Evolutionary conservation across 2,888 invertebrate species (phyloP), one percentile per base, ranked within the genome.

Genomic region (Drosophila pseudotakahashii): DNA sequence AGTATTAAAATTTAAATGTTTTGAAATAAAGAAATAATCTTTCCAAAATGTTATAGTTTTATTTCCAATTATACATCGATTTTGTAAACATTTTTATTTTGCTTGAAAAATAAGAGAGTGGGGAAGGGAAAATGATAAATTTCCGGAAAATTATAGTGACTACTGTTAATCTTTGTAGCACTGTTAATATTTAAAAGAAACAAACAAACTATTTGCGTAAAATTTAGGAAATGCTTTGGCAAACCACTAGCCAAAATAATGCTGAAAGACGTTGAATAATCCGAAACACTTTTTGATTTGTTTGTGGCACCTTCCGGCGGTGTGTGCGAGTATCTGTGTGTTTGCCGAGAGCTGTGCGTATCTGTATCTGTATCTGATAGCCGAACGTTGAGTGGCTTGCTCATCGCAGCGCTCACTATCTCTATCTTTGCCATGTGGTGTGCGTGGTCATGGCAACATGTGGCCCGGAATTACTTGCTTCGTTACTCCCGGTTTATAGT

Each of bases 391-490:
- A 58, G 48, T 58, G 57, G 41, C 41, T 34, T 39, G 59, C 63
- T 63, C 63, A 34, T 42, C 39, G 47, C 63, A 19, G 2, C 48
- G n/a, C 30, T 41, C 26, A 26, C 36, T 47, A 62, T 62, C 37
- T 32, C 61, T 14, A 36, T 36, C 50, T 30, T 11, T 34, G 26
- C 34, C 42, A 36, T 60, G 42, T 42, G 60, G 32, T 58, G 59
- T 57, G 59, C 34, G 58, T 58, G 44, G 44, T 60, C 59, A 13
- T 44, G 66, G 42, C 63, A 64, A 64, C 67, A 64, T 64, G 52
- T 64, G 64, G 67, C 37, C n/a, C n/a, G 23, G 13, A 19, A 67
- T 67, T 45, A 45, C 23, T 52, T 32, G 64, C 66, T 50, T 50
- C 66, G 42, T 37, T 63, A 30, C 63, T 50, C 36, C 16, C 36